Base-by-base conservation (phyloP, 2,113 vertebrate genomes). In the Phainopepla nitens region DNA sequence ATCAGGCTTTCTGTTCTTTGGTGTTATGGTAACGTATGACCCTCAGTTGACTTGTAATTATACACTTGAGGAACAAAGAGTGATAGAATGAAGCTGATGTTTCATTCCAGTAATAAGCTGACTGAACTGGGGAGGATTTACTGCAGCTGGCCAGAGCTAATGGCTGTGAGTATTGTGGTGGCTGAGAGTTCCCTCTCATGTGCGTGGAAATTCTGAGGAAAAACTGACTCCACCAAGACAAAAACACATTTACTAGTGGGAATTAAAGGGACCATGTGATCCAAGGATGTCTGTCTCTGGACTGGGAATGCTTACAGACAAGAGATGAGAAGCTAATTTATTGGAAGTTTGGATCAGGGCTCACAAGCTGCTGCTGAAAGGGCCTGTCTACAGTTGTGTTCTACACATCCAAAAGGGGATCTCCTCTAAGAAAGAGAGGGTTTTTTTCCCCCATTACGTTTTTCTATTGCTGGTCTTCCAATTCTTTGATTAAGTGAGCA, bases 81-180 rank as follows among this genome's bases (percentile, higher is more conserved):
- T 70, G 65, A 88, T 57, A 94, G 89, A 69, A 88, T 3, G 22
- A 78, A 93, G 64, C 56, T 49, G 84, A 78, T 95, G 61, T 85
- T 96, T 91, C 89, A 82, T 97, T 95, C 92, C 94, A 90, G 71
- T 88, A 95, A 94, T 56, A 92, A 89, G 44, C 44, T 93, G 64
- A 81, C 82, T 88, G 85, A 88, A 73, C 13, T 93, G 41, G 57
- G 51, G 76, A 94, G 87, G 51, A 91, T 96, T 96, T 94, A 81
- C 75, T 95, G 92, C 92, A 93, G 90, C 72, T 95, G 90, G 94
- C 82, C 58, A 68, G 92, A 77, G 70, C 79, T 90, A 86, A 83
- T 27, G 85, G 60, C 62, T 92, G 82, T 25, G 51, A 94, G 54
- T n/a, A 75, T 62, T 97, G 92, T 70, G 47, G 90, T 88, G 79